A percentile compares a stretch with the other conserved stretches of the same genome.
Evolutionary conservation across 2,797 vertebrate genomes (phyloP).

Genomic region (Alectoris magna): DNA sequence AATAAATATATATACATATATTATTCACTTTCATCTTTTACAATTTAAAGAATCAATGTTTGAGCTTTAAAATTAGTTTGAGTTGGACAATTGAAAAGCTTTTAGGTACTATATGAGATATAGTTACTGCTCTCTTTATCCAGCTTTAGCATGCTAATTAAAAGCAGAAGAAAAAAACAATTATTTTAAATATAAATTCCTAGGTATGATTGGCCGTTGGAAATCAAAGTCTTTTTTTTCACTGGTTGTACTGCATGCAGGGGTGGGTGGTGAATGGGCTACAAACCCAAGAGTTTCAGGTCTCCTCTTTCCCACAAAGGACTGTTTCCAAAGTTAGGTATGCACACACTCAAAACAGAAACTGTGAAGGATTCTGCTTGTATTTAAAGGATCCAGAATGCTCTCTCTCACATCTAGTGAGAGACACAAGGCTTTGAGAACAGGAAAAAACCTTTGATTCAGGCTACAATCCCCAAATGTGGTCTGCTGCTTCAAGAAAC

Average conservation of each 20-base stretch:
- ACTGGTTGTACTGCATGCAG: not conserved
- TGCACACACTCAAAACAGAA: not conserved
- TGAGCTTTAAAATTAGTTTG: not conserved
- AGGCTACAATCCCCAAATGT: not conserved
- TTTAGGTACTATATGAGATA: not conserved
- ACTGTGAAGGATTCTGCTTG: accelerated
- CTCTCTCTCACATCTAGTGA: not conserved
- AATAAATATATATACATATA: not conserved
- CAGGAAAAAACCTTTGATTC: not conserved
- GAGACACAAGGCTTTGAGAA: not conserved
- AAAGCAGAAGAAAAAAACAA: not conserved
- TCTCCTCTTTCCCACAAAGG: not conserved
- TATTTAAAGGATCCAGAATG: not conserved
- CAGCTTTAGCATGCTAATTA: not conserved
- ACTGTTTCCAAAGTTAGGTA: not conserved
- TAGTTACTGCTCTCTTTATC: not conserved
- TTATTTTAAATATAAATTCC: not conserved
- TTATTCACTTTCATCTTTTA: not conserved
- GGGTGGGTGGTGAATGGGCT: not conserved
- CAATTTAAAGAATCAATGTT: not conserved
- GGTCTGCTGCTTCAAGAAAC: not conserved
- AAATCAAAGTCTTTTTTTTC: constrained; percentile 18
- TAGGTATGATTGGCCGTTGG: not conserved
- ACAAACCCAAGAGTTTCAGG: not conserved
- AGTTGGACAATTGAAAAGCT: not conserved